Evolutionary conservation across 2,888 invertebrate species (phyloP), one percentile per base, ranked within the genome.

Genomic region (Ectemnius continuus): DNA sequence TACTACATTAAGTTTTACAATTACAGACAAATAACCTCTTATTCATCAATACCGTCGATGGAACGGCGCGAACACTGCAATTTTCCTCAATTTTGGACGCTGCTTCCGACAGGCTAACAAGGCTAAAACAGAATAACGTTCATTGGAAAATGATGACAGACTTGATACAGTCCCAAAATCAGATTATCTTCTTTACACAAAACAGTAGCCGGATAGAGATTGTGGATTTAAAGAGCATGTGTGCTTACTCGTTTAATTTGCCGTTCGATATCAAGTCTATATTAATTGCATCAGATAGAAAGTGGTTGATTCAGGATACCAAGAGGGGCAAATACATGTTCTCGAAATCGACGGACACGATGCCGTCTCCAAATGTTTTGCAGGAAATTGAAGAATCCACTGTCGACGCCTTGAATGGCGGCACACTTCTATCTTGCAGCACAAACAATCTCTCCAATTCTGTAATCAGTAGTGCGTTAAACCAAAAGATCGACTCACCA

Each of bases 401-500:
- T 4, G 57, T 64, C 3, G 65, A 68, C 16, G 47, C 47, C 26
- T 28, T 67, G 5, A 82, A 73, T 62, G 64, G 84, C 58, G 88
- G 86, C 4, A 69, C 67, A 1, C 69, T 89, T 8, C 46, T 81
- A 16, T 76, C 63, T 18, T 78, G 82, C 63, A 70, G 80, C n/a
- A 78, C 47, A 5, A 66, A 46, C 4, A 83, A 76, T 69, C 61
- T 89, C 48, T 46, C 56, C 2, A 80, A 77, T 60, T 52, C 73
- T 11, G 73, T 86, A 2, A 83, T 93, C 45, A 91, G 91, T 67
- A 84, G 87, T 59, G 90, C 89, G 4, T 76, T 93, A 8, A 81
- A 86, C 1, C 88, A 92, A 78, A 89, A 91, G 70, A 91, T 92
- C 11, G 86, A 89, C 59, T 88, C 91, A 26, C 92, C 93, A 0